These are phyloP conservation scores for Ichneumon xanthorius DNA, from an alignment of 2,888 invertebrate genomes.

Conservation along the genomic window DNA sequence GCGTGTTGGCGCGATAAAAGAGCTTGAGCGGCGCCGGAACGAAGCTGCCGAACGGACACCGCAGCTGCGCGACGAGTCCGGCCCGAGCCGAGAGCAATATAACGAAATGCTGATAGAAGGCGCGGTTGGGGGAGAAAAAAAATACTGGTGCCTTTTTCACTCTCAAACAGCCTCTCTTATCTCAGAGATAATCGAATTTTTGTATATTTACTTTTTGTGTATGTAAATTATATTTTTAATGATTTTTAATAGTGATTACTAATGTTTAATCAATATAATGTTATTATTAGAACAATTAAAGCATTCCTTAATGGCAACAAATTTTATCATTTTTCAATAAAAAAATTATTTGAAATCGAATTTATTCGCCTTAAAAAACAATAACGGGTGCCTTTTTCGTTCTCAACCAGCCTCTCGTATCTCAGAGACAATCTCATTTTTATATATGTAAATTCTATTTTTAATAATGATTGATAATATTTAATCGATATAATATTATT, in stretches of 20 bases:
- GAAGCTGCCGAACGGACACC: not conserved
- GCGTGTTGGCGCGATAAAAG: conserved; percentile 61
- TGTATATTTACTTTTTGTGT: no score
- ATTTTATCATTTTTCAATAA: no score
- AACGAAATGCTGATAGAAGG: conserved; percentile 61
- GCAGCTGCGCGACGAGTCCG: conserved; percentile 4
- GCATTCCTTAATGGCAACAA: no score
- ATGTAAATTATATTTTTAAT: no score
- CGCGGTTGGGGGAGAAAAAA: conserved; percentile 52
- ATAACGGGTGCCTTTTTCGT: not conserved
- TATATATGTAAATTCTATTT: no score
- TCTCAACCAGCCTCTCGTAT: conserved; percentile 35
- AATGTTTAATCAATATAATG: no score
- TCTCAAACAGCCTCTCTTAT: conserved; percentile 35
- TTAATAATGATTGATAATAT: no score
- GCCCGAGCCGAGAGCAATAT: conserved; percentile 57
- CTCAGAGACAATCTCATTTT: conserved; percentile 15
- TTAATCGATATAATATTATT: no score
- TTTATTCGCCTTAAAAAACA: conserved; percentile 38
- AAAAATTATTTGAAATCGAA: no score
- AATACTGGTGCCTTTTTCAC: conserved; percentile 1
- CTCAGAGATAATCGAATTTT: conserved; percentile 6
- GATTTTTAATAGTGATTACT: no score
- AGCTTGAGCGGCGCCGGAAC: conserved; percentile 44
- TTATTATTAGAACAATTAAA: no score